Base-by-base conservation (phyloP, 2,888 invertebrate genomes). In the Drosophila incognita region DNA sequence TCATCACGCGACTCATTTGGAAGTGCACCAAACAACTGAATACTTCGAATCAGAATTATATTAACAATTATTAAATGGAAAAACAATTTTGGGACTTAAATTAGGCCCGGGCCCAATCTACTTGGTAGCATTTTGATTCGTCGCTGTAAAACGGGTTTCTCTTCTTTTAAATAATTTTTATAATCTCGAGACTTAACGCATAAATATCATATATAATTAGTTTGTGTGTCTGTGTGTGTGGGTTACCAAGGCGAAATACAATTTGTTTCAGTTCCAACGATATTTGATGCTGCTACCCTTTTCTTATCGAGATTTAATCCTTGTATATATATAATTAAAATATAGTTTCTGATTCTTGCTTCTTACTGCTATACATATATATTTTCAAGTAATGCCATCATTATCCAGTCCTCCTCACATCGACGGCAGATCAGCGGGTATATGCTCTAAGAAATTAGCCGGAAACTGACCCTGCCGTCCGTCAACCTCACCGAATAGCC, bases 381-480 rank as follows among this genome's bases (percentile, higher is more conserved):
- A 57, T 62, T 38, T 46, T 36, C 6, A 35, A 48, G 21, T 60
- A 27, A 36, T 57, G 13, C 35, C 24, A 35, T 75, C 18, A 13
- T 38, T 4, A 40, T 46, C 21, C 13, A 46, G 21, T 7, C 21
- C 46, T 29, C 3, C 29, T 40, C 71, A 84, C 70, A 87, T 64
- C 85, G 91, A 87, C 74, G 93, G 92, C 87, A 94, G 89, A 92
- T 93, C 93, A 51, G 81, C 89, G 70, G 95, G 95, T 87, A 95
- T 92, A 90, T 93, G 93, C 92, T 96, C 95, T 70, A 97, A 95
- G 92, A 96, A 97, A 93, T 96, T 96, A 35, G 95, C 94, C 63
- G 97, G 97, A 93, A 97, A 97, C 92, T 97, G 96, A 77, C 97
- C 97, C 90, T 93, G 94, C 74, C 93, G 93, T 38, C 95, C 95